These are phyloP conservation scores for Zaprionus vittiger DNA, from an alignment of 1,140 invertebrate species.

Conservation along the genomic window DNA sequence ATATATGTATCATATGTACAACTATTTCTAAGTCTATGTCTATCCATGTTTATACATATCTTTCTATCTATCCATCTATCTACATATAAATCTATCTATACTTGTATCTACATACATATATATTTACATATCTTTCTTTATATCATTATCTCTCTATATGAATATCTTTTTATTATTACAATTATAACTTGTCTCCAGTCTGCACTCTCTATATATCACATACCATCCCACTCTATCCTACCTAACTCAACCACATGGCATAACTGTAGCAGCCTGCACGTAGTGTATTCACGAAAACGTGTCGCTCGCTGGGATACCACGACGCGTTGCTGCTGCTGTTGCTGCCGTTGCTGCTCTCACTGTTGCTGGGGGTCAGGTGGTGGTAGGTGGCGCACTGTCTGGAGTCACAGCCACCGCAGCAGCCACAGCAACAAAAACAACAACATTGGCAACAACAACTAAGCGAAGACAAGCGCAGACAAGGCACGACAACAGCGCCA, in stretches of 20 bases:
- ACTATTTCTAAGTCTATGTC: no score
- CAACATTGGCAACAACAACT: constrained; percentile 20
- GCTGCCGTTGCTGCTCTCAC: constrained; percentile 21
- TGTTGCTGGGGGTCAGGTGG: constrained; percentile 53
- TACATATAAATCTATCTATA: no score
- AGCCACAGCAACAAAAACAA: constrained; percentile 14
- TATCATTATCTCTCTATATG: no score
- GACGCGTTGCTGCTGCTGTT: neutral
- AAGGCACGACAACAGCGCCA: constrained; percentile 55
- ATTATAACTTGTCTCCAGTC: no score
- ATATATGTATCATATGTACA: no score
- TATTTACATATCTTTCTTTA: no score
- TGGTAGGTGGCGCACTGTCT: constrained; percentile 71
- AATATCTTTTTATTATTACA: no score
- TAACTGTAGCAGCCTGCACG: neutral
- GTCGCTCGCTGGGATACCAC: constrained; percentile 23
- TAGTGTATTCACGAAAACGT: constrained; percentile 27
- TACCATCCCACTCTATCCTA: neutral
- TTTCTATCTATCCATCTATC: no score
- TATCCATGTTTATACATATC: no score
- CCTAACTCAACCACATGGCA: neutral
- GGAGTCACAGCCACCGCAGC: constrained; percentile 41
- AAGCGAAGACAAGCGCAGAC: constrained; percentile 14
- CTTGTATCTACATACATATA: no score
- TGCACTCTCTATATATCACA: no score